A percentile compares a stretch with the other conserved stretches of the same genome.
Conservation (phyloP, 2,888 invertebrate genomes). For the Erannis defoliaria region DNA sequence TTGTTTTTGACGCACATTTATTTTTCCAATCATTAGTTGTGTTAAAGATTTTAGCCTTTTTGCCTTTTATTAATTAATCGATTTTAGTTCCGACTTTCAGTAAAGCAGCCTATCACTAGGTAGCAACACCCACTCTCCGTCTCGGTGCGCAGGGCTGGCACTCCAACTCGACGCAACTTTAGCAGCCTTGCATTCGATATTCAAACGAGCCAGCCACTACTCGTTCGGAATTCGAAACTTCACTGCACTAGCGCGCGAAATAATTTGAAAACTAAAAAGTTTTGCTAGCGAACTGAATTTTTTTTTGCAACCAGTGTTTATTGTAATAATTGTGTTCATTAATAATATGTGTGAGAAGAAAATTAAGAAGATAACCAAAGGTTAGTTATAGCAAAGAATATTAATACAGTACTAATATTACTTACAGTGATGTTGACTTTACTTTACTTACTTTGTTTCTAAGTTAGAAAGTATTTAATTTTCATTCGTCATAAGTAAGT, state of each 20-base stretch:
- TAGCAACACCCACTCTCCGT: slow-evolving; percentile 46
- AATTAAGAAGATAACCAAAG: slow-evolving; percentile 69
- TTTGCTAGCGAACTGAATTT: slow-evolving; percentile 18
- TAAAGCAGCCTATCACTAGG: not conserved
- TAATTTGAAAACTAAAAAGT: slow-evolving; percentile 23
- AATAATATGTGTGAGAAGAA: slow-evolving; percentile 75
- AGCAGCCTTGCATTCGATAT: slow-evolving; percentile 56
- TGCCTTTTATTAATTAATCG: too few species aligned
- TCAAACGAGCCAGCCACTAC: slow-evolving; percentile 57
- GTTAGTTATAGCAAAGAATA: too few species aligned
- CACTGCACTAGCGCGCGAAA: slow-evolving; percentile 38
- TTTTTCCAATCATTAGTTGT: too few species aligned
- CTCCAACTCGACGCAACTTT: slow-evolving; percentile 27
- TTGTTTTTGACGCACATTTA: too few species aligned
- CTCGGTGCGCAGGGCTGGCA: slow-evolving; percentile 36
- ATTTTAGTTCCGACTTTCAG: not conserved
- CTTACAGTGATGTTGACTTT: slow-evolving; percentile 14
- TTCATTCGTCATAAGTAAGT: too few species aligned
- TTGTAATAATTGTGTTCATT: slow-evolving; percentile 57
- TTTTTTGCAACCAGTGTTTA: slow-evolving; percentile 53
- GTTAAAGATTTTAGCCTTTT: too few species aligned
- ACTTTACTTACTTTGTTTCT: too few species aligned
- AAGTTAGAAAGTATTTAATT: too few species aligned
- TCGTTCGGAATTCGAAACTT: slow-evolving; percentile 49
- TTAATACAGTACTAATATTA: slow-evolving; percentile 30